Percentiles rank a stretch among this genome's conserved stretches.
Conservation (phyloP, 1,140 invertebrate species). For the Drosophila fuyamai region DNA sequence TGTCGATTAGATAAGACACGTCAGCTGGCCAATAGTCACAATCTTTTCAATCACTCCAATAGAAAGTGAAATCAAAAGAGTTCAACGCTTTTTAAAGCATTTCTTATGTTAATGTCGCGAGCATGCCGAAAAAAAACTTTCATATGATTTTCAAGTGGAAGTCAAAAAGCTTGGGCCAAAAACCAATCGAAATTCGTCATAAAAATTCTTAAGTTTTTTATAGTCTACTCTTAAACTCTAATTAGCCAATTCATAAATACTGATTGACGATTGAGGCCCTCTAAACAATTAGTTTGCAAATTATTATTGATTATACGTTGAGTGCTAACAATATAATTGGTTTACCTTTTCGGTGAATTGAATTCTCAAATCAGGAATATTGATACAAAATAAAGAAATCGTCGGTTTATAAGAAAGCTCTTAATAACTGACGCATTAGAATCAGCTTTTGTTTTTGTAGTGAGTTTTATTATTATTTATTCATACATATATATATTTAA, state of each 20-base stretch:
- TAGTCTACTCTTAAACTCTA: slow-evolving; percentile 21
- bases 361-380: not conserved
- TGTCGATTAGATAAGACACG: slow-evolving; percentile 39
- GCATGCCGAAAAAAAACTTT: slow-evolving; percentile 30
- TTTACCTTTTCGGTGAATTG: not conserved
- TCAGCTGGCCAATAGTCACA: slow-evolving; percentile 12
- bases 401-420: not conserved
- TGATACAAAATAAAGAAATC: too few species aligned
- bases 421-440: too few species aligned
- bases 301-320: slow-evolving; percentile 8
- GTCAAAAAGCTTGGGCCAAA: slow-evolving; percentile 4
- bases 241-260: slow-evolving; percentile 33
- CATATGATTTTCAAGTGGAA: slow-evolving; percentile 20
- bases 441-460: too few species aligned
- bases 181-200: slow-evolving; percentile 21
- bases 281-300: slow-evolving; percentile 4
- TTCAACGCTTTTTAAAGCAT: slow-evolving; percentile 47
- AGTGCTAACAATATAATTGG: not conserved
- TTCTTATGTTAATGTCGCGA: slow-evolving; percentile 60
- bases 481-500: not conserved
- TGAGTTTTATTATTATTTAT: too few species aligned
- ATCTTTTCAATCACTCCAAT: slow-evolving; percentile 35
- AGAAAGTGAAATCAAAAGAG: slow-evolving; percentile 70
- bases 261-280: slow-evolving; percentile 5
- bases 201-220: slow-evolving; percentile 49